Evolutionary conservation across 2,888 invertebrate species (phyloP).

Genomic region (Dione vanillae): DNA sequence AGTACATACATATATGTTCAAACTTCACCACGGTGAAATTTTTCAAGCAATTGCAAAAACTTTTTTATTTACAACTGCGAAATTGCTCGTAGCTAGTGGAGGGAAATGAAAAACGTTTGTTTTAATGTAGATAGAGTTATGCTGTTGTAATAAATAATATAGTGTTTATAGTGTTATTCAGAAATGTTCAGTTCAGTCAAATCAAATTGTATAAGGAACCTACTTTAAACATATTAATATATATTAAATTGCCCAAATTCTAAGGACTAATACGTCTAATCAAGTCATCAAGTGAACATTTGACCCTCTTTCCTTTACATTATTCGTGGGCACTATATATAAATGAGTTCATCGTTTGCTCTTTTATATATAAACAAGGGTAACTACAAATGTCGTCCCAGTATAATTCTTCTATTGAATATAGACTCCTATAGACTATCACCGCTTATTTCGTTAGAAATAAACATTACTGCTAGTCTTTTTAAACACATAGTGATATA

Average conservation of each 20-base stretch:
- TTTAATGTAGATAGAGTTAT: not conserved
- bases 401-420: slow-evolving; percentile 28
- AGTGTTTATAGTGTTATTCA: no score
- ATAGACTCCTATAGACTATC: no score
- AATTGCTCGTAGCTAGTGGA: not conserved
- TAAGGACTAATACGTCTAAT: not conserved
- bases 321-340: slow-evolving; percentile 16
- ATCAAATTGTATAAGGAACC: not conserved
- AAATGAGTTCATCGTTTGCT: slow-evolving; percentile 9
- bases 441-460: not conserved
- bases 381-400: slow-evolving; percentile 26
- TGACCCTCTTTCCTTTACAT: slow-evolving; percentile 7
- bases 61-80: slow-evolving; percentile 14
- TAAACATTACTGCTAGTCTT: slow-evolving; percentile 5
- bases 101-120: slow-evolving; percentile 9
- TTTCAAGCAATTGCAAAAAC: slow-evolving; percentile 8
- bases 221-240: not conserved
- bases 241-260: not conserved
- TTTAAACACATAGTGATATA: not conserved
- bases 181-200: no score
- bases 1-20: not conserved
- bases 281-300: not conserved
- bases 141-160: no score
- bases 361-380: slow-evolving; percentile 30
- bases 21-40: not conserved